Evolutionary conservation across 2,113 vertebrate genomes (phyloP), one percentile per base, ranked within the genome.

Genomic region (Cyprichromis sp.): DNA sequence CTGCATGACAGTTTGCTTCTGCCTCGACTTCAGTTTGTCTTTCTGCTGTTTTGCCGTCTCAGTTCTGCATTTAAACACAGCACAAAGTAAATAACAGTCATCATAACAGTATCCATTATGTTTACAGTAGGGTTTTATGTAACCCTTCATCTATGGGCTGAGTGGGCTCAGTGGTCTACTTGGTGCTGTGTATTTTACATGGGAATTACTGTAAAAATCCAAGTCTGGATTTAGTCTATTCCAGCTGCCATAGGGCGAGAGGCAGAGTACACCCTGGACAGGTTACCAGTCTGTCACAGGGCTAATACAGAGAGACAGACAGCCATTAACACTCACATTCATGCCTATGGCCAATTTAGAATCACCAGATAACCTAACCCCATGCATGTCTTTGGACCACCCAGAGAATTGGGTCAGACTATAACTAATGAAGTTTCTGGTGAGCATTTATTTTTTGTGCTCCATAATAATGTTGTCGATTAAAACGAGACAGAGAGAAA

Each of bases 251-350:
- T n/a, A n/a, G 19, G 61, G 17, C 10, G 17, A 5, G 61, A 36
- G 59, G 17, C 31, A n/a, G 31, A n/a, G 0, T 66, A 0, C 0
- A 36, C 6, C 6, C 17, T 36, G 61, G 17, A 66, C 31, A 38
- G 31, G 19, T 66, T n/a, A 66, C 17, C 6, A 36, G 31, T 66
- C 61, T 66, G 17, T n/a, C 61, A n/a, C 9, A 66, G 59, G 17
- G 9, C 31, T n/a, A n/a, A 36, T 2, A n/a, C 59, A 63, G 31
- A 34, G 29, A 0, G 31, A 36, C 6, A 12, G 31, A 7, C 16
- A 36, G 4, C 6, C 17, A 5, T 66, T 63, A 36, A n/a, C 31
- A n/a, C 9, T 36, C 31, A 5, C 9, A 63, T 63, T 63, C 31
- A 36, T 36, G 9, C 59, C 31, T 36, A 36, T 12, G 61, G 17